These are phyloP conservation scores for Ischnura elegans DNA, from an alignment of 2,888 invertebrate genomes.

Conservation along the genomic window DNA sequence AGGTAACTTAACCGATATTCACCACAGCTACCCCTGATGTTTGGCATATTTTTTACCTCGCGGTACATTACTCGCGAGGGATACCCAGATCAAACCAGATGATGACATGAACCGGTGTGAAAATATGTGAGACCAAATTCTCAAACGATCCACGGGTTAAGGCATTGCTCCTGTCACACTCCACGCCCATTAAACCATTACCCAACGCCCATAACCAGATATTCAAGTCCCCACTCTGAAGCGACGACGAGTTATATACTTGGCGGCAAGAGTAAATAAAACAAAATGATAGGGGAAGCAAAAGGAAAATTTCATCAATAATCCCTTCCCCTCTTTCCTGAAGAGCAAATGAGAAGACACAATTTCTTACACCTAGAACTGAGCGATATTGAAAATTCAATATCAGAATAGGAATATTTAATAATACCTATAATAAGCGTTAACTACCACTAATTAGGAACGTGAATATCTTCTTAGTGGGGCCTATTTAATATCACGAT, in stretches of 20 bases:
- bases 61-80: too few relatives aligned
- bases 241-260: neutral
- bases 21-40: too few relatives aligned
- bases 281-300: neutral
- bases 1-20: too few relatives aligned
- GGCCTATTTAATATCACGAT: too few relatives aligned
- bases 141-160: neutral
- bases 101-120: neutral
- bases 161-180: neutral
- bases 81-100: neutral
- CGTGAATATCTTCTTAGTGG: too few relatives aligned
- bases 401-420: too few relatives aligned
- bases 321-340: neutral
- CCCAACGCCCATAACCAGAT: neutral
- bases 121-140: neutral
- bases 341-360: neutral
- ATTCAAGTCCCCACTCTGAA: neutral
- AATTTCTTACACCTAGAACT: too few relatives aligned
- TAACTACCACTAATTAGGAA: too few relatives aligned
- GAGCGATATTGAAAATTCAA: too few relatives aligned
- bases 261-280: neutral
- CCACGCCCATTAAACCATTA: neutral
- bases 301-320: neutral
- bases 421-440: too few relatives aligned
- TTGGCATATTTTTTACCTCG: too few relatives aligned